These are phyloP conservation scores for Sycophila texana DNA, from an alignment of 2,888 invertebrate genomes.

Conservation along the genomic window DNA sequence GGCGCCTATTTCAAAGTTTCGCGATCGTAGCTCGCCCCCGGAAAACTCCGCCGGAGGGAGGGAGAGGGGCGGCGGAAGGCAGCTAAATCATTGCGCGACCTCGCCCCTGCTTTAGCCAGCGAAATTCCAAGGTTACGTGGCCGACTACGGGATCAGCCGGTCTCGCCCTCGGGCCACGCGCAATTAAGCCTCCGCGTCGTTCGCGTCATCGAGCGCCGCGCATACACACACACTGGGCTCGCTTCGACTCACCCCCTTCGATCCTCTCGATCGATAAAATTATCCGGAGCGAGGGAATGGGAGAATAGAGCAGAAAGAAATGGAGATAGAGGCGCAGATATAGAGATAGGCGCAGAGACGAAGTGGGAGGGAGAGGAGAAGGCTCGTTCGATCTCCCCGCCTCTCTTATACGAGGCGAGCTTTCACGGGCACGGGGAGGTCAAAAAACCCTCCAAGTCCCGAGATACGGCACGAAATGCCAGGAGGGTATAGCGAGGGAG, in stretches of 20 bases:
- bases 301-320: too few species aligned
- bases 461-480: conserved; percentile 60
- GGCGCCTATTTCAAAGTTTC: conserved; percentile 45
- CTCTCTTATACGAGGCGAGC: neutral
- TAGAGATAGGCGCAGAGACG: too few species aligned
- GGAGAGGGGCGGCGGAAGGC: neutral
- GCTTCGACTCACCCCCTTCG: too few species aligned
- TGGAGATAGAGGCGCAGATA: too few species aligned
- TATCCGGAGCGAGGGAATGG: neutral
- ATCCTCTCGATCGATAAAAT: conserved; percentile 13
- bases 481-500: conserved; percentile 47
- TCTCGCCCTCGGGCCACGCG: conserved; percentile 31
- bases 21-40: conserved; percentile 17
- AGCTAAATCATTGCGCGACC: conserved; percentile 36
- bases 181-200: neutral
- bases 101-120: neutral
- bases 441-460: conserved; percentile 58
- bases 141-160: conserved; percentile 12
- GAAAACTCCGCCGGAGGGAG: neutral
- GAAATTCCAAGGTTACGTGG: conserved; percentile 50
- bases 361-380: neutral
- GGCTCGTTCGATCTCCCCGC: conserved; percentile 2
- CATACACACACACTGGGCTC: neutral
- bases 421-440: conserved; percentile 54
- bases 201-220: neutral